phyloP scores from a whole-genome alignment of 2,888 invertebrate species.

The Chrysina gloriosa region DNA sequence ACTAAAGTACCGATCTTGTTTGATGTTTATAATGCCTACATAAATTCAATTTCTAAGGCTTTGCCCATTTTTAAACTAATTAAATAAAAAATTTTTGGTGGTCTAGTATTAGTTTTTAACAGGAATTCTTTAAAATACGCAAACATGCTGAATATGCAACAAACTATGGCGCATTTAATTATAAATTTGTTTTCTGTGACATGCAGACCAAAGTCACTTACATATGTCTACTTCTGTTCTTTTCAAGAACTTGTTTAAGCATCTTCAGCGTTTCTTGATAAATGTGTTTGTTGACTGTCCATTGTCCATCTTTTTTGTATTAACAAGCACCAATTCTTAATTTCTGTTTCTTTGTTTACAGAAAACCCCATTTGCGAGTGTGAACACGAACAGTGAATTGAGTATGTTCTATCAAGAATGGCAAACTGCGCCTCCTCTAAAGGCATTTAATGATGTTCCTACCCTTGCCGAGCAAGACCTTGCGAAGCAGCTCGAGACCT shows the following conservation, averaged over 20 bases:
- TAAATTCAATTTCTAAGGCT: no score
- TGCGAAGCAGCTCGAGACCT: constrained; percentile 77
- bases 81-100: no score
- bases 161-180: no score
- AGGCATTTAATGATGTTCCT: constrained; percentile 63
- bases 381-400: constrained; percentile 78
- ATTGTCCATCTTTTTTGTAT: neutral
- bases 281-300: neutral
- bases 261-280: neutral
- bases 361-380: constrained; percentile 85
- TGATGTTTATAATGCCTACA: no score
- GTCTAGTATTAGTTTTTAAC: no score
- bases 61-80: no score
- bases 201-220: no score
- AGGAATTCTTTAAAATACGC: no score
- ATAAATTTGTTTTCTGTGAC: no score
- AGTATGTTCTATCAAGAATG: constrained; percentile 85
- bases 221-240: neutral
- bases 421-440: constrained; percentile 71
- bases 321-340: neutral
- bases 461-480: constrained; percentile 71
- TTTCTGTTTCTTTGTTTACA: constrained; percentile 62
- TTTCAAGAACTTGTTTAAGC: neutral
- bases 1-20: no score
- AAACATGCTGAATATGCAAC: no score